A percentile compares a stretch with the other conserved stretches of the same genome.
phyloP scores from a whole-genome alignment of 2,797 vertebrate genomes.

The Melanotaenia trifasciata region DNA sequence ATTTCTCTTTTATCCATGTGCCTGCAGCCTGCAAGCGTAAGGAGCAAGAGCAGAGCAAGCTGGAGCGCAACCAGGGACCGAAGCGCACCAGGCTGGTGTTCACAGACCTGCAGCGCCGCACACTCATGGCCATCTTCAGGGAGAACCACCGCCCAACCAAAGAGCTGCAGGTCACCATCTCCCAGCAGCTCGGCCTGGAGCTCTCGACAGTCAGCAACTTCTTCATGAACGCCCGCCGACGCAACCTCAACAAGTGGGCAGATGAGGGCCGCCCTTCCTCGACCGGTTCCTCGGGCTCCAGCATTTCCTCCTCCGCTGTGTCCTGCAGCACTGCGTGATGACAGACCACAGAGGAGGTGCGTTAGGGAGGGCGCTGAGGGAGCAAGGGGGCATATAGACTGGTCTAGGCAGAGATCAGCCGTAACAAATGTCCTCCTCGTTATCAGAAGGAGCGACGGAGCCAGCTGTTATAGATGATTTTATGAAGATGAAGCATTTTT shows the following conservation, averaged over 20 bases:
- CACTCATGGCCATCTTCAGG: slow-evolving; percentile 88
- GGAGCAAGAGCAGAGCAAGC: slow-evolving; percentile 88
- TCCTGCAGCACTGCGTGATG: slow-evolving; percentile 88
- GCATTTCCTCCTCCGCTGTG: slow-evolving; percentile 83
- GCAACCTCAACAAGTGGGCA: slow-evolving; percentile 89
- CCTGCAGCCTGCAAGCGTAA: slow-evolving; percentile 88
- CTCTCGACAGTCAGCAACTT: slow-evolving; percentile 91
- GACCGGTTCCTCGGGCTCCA: slow-evolving; percentile 85
- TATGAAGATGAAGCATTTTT: slow-evolving; percentile 72
- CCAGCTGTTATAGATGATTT: slow-evolving; percentile 67
- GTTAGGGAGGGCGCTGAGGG: slow-evolving; percentile 48
- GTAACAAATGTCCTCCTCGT: slow-evolving; percentile 76
- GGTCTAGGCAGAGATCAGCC: slow-evolving; percentile 78
- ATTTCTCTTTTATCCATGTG: slow-evolving; percentile 41
- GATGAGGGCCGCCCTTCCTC: slow-evolving; percentile 88
- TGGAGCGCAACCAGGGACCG: slow-evolving; percentile 88
- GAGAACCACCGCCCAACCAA: slow-evolving; percentile 90
- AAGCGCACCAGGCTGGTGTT: slow-evolving; percentile 89
- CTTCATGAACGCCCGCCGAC: slow-evolving; percentile 91
- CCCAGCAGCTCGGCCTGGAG: slow-evolving; percentile 90
- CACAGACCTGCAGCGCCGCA: slow-evolving; percentile 90
- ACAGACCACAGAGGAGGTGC: slow-evolving; percentile 33
- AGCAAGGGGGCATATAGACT: slow-evolving; percentile 73
- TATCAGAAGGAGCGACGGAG: slow-evolving; percentile 76
- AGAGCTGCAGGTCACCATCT: slow-evolving; percentile 90